These are phyloP conservation scores for Xenopus laevis DNA, from an alignment of 2,113 vertebrate genomes.

Conservation along the genomic window DNA sequence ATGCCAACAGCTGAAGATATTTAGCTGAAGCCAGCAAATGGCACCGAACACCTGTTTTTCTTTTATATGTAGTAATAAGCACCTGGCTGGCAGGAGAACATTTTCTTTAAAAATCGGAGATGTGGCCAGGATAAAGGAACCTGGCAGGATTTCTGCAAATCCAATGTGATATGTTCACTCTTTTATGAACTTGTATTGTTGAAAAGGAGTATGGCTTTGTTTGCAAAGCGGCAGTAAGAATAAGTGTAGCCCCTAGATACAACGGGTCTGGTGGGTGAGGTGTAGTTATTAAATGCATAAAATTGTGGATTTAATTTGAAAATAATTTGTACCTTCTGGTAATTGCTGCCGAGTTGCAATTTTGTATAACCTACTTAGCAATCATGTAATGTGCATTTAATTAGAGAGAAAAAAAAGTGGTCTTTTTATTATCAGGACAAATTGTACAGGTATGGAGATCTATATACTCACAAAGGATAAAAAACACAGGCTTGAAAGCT, in stretches of 20 bases:
- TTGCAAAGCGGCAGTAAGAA: neutral
- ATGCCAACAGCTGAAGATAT: neutral
- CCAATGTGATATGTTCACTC: neutral
- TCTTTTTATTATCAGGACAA: neutral
- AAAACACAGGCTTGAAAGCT: no score
- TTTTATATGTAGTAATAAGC: neutral
- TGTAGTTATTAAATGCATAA: neutral
- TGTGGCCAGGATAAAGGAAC: neutral
- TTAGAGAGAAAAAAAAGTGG: neutral
- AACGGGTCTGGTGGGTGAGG: neutral
- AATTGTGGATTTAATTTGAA: slow-evolving; percentile 6
- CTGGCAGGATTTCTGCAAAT: neutral
- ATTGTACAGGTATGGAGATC: neutral
- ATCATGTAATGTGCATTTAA: slow-evolving; percentile 10
- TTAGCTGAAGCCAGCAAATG: neutral
- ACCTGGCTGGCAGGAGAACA: neutral
- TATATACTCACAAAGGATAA: neutral
- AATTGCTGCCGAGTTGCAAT: neutral
- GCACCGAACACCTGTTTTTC: slow-evolving; percentile 7
- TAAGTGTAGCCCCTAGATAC: neutral
- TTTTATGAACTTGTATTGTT: neutral
- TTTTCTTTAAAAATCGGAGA: no score
- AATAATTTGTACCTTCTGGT: slow-evolving; percentile 11
- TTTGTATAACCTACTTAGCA: slow-evolving; percentile 2
- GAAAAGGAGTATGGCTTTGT: neutral